These are phyloP conservation scores for Fragum fragum DNA, from an alignment of 2,888 invertebrate species.

Conservation along the genomic window DNA sequence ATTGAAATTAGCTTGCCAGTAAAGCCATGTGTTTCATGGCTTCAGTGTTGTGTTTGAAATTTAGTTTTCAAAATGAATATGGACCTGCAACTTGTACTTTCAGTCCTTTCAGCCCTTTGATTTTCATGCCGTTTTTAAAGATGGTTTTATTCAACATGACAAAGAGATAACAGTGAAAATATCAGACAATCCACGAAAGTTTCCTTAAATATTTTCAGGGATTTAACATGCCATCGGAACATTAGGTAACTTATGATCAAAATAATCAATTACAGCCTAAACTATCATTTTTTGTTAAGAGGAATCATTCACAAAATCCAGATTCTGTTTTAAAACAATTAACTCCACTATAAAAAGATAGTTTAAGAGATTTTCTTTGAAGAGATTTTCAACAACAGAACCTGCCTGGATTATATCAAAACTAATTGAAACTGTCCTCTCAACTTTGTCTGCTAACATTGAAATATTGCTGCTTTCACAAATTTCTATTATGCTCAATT, in stretches of 20 bases:
- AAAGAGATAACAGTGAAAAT: too few relatives aligned
- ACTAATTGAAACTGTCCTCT: slow-evolving; percentile 5
- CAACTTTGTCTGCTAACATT: background rate
- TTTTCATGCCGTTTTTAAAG: too few relatives aligned
- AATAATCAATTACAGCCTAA: background rate
- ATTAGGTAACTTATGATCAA: background rate
- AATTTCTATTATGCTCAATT: too few relatives aligned
- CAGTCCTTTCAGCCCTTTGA: too few relatives aligned
- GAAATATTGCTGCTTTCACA: background rate
- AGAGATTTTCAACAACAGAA: slow-evolving; percentile 16
- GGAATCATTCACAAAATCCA: background rate
- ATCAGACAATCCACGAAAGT: too few relatives aligned
- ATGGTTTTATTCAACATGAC: too few relatives aligned
- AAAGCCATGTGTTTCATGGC: too few relatives aligned
- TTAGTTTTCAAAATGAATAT: too few relatives aligned
- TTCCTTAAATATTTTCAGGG: background rate
- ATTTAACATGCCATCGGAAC: background rate
- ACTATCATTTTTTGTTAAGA: background rate
- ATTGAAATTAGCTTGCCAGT: too few relatives aligned
- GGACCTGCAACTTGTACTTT: too few relatives aligned
- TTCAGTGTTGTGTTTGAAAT: too few relatives aligned
- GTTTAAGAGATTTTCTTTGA: slow-evolving; percentile 12
- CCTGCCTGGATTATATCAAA: slow-evolving; percentile 18
- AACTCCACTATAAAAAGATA: slow-evolving; percentile 6
- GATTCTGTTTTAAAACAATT: slow-evolving; percentile 26